Evolutionary conservation across 2,113 vertebrate genomes (phyloP).

Genomic region (Brienomyrus longianalis): DNA sequence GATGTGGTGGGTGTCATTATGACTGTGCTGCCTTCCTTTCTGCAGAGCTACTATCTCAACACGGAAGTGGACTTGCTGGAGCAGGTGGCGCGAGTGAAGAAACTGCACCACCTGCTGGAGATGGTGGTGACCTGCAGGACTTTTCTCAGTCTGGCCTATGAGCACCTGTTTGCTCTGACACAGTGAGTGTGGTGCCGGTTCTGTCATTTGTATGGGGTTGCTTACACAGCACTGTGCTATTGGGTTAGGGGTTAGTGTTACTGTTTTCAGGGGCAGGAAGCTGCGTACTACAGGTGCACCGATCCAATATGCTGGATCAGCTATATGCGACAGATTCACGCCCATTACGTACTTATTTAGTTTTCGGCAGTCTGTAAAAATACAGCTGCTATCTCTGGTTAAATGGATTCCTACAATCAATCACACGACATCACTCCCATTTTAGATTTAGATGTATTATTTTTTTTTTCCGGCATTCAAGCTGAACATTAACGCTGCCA

Average conservation of each 20-base stretch:
- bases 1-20: not conserved
- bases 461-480: too few species aligned
- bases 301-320: too few species aligned
- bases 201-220: not conserved
- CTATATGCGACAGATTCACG: too few species aligned
- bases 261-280: not conserved
- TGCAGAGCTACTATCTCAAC: slow-evolving; percentile 79
- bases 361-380: too few species aligned
- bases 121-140: slow-evolving; percentile 74
- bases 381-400: too few species aligned
- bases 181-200: slow-evolving; percentile 62
- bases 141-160: slow-evolving; percentile 77
- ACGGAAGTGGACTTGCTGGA: slow-evolving; percentile 75
- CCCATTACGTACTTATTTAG: too few species aligned
- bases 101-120: slow-evolving; percentile 92
- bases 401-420: too few species aligned
- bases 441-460: too few species aligned
- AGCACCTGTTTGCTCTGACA: slow-evolving; percentile 80
- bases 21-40: not conserved
- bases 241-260: not conserved
- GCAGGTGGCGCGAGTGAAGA: slow-evolving; percentile 75
- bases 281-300: not conserved
- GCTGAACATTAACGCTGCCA: too few species aligned
- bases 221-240: not conserved
- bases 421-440: too few species aligned